These are phyloP conservation scores for Tringa solitaria DNA, from an alignment of 2,113 vertebrate genomes.

Conservation along the genomic window DNA sequence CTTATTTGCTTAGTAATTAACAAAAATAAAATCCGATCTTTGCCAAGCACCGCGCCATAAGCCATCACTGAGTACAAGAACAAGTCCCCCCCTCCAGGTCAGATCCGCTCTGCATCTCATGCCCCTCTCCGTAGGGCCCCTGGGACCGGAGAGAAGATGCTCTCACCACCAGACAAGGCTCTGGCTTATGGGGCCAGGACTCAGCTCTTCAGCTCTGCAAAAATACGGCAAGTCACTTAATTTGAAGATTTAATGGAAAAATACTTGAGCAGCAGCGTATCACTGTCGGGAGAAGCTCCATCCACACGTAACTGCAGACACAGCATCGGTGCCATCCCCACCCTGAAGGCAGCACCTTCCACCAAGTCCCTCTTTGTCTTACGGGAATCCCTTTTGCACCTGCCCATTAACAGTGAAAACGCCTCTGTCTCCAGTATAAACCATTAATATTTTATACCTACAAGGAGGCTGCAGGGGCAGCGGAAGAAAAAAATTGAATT, in stretches of 20 bases:
- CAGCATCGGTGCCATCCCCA: accelerated
- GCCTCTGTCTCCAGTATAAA: neutral
- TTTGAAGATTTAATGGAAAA: neutral
- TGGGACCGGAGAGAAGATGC: neutral
- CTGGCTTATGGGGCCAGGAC: neutral
- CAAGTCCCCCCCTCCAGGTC: neutral
- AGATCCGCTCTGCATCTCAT: neutral
- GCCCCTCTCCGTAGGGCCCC: neutral
- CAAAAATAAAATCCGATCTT: neutral
- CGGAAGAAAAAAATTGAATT: neutral
- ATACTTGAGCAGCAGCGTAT: accelerated
- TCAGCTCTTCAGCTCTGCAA: neutral
- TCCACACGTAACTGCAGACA: accelerated
- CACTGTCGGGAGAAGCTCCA: neutral
- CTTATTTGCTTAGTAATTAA: neutral
- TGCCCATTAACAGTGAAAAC: neutral
- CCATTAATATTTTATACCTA: neutral
- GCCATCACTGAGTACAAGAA: neutral
- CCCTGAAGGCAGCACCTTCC: accelerated
- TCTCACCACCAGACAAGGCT: neutral
- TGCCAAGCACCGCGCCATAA: accelerated
- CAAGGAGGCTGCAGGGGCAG: neutral
- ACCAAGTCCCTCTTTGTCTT: neutral
- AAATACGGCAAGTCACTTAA: neutral
- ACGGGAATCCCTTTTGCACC: neutral